These are phyloP conservation scores for Deroplatys truncata DNA, from an alignment of 2,888 invertebrate genomes.

Conservation along the genomic window DNA sequence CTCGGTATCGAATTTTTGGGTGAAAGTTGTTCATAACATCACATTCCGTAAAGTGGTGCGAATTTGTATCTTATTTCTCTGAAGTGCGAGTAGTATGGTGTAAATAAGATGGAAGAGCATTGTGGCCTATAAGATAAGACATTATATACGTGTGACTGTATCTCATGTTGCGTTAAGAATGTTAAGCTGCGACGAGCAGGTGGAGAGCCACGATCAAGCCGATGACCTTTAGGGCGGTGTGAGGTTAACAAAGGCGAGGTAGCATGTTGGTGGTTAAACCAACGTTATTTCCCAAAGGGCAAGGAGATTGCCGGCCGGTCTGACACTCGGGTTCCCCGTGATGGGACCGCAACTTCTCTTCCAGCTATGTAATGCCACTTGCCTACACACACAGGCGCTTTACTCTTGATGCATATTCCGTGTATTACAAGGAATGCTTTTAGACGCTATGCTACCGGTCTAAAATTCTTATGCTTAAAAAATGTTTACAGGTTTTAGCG, in stretches of 20 bases:
- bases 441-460: no score
- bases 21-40: no score
- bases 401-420: neutral
- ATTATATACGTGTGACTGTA: no score
- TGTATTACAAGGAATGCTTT: neutral
- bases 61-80: no score
- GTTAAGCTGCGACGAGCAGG: neutral
- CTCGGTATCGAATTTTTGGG: no score
- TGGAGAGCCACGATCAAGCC: neutral
- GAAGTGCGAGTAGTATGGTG: no score
- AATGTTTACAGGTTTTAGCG: no score
- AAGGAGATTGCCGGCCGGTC: neutral
- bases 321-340: neutral
- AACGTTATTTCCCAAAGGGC: neutral
- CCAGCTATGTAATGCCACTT: neutral
- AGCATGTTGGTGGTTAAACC: neutral
- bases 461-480: no score
- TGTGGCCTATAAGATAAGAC: no score
- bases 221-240: neutral
- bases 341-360: neutral
- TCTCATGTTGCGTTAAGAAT: neutral
- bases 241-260: neutral
- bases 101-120: no score
- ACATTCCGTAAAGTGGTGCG: no score
- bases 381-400: neutral